phyloP scores from a whole-genome alignment of 2,113 vertebrate species.

The Malurus elegans region DNA sequence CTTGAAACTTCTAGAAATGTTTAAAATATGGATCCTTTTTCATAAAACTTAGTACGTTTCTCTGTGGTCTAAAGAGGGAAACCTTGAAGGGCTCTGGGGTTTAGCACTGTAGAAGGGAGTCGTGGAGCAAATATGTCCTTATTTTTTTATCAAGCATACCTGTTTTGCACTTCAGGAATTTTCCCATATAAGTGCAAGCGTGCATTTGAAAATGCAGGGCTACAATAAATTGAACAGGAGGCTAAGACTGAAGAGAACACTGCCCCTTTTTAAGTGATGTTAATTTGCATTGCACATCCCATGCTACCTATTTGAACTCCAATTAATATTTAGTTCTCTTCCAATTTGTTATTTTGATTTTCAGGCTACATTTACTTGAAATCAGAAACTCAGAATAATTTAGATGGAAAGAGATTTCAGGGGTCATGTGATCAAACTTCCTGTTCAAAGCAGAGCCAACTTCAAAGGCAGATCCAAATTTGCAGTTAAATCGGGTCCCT shows the following conservation, averaged over 20 bases:
- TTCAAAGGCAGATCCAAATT: neutral
- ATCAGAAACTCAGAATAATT: neutral
- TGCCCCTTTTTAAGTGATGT: neutral
- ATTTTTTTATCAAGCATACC: neutral
- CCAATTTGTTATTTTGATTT: neutral
- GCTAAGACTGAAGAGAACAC: neutral
- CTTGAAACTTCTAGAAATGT: neutral
- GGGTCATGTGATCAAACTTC: neutral
- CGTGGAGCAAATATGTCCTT: neutral
- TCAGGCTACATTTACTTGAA: neutral
- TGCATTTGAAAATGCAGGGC: neutral
- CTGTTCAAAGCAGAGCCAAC: neutral
- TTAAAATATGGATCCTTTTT: neutral
- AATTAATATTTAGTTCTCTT: neutral
- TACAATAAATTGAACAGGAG: neutral
- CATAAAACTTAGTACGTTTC: neutral
- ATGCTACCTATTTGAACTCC: neutral
- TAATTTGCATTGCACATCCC: neutral
- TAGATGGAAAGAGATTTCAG: neutral
- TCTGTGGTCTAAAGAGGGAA: neutral
- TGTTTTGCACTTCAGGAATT: neutral
- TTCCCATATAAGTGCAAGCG: neutral
- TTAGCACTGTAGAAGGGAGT: neutral
- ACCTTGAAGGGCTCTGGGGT: fast-evolving
- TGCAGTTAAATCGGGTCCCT: neutral